A percentile compares a stretch with the other conserved stretches of the same genome.
Conservation (phyloP, 2,797 vertebrate genomes). For the Mallotus villosus region DNA sequence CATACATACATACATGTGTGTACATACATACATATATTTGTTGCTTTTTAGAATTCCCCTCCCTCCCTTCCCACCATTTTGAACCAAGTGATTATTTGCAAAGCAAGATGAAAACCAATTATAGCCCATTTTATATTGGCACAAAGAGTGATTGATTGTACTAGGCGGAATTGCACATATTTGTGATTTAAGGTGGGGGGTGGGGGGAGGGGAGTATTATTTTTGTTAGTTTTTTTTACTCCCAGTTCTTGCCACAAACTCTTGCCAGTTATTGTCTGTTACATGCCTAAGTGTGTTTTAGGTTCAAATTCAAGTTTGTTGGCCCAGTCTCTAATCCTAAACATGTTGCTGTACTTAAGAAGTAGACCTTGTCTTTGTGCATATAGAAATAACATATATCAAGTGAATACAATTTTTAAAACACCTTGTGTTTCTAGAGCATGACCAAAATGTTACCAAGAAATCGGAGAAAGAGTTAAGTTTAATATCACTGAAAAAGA, state of each 20-base stretch:
- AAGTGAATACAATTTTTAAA: slow-evolving; percentile 52
- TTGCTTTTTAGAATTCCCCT: slow-evolving; percentile 68
- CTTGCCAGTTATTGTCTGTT: slow-evolving; percentile 75
- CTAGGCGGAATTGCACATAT: slow-evolving; percentile 82
- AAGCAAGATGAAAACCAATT: slow-evolving; percentile 64
- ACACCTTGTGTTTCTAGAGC: slow-evolving; percentile 65
- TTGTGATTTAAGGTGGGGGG: slow-evolving; percentile 76
- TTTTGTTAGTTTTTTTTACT: slow-evolving; percentile 53
- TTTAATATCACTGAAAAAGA: slow-evolving; percentile 6
- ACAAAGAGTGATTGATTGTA: slow-evolving; percentile 78
- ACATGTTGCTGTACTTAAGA: slow-evolving; percentile 74
- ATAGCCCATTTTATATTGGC: slow-evolving; percentile 51
- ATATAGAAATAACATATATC: slow-evolving; percentile 70
- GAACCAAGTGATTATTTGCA: slow-evolving; percentile 77
- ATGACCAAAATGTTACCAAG: slow-evolving; percentile 73
- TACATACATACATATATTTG: slow-evolving; percentile 7
- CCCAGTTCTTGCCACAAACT: slow-evolving; percentile 73
- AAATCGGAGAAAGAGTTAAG: slow-evolving; percentile 44
- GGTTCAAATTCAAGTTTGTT: slow-evolving; percentile 45
- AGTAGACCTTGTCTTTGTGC: slow-evolving; percentile 72
- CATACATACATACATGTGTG: slow-evolving; percentile 4
- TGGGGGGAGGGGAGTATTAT: slow-evolving; percentile 59
- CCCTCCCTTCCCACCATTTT: slow-evolving; percentile 52
- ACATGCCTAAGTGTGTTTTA: slow-evolving; percentile 71
- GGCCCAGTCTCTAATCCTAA: slow-evolving; percentile 74